Percentiles rank a stretch among this genome's conserved stretches.
Evolutionary conservation across 2,113 vertebrate species (phyloP).

Genomic region (Galemys pyrenaicus): DNA sequence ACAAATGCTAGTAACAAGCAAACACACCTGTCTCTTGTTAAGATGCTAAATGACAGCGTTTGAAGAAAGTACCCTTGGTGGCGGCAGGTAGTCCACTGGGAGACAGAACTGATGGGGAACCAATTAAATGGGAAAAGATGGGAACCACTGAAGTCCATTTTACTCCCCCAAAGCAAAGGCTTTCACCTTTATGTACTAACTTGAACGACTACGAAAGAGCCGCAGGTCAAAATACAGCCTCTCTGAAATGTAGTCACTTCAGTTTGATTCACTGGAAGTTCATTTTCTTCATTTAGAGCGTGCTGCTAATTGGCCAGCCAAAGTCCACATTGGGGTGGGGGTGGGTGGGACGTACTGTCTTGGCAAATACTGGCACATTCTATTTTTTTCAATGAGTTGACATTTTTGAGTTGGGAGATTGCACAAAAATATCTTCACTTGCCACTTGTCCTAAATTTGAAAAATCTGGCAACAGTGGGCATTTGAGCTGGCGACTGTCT

Average conservation of each 20-base stretch:
- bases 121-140: background rate
- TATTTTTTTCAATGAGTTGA: background rate
- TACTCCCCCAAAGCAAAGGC: background rate
- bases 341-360: background rate
- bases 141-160: background rate
- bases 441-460: conserved; percentile 29
- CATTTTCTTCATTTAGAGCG: conserved; percentile 53
- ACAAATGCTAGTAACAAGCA: background rate
- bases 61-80: background rate
- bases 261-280: background rate
- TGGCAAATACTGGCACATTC: background rate
- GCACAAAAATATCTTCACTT: conserved; percentile 4
- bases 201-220: conserved; percentile 19
- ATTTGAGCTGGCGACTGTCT: background rate
- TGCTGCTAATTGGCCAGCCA: background rate
- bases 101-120: background rate
- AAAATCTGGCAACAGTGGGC: background rate
- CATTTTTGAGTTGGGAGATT: background rate
- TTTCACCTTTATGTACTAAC: background rate
- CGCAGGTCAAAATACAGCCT: background rate
- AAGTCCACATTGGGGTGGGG: background rate
- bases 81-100: background rate
- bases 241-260: conserved; percentile 27
- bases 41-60: background rate
- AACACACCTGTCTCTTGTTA: background rate